Evolutionary conservation across 2,888 invertebrate species (phyloP).

Genomic region (Thumatha senex): DNA sequence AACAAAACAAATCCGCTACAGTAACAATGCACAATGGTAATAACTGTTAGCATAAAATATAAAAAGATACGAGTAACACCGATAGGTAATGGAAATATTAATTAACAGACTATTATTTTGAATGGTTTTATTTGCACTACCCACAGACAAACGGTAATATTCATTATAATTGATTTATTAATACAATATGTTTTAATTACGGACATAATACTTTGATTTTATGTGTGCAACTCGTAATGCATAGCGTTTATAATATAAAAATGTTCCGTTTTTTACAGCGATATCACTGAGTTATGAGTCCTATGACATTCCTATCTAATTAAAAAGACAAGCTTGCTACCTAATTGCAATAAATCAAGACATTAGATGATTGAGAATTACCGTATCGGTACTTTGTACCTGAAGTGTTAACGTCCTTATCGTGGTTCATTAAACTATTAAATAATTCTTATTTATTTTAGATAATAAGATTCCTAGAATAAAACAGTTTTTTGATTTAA

Average conservation of each 20-base stretch:
- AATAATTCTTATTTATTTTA: constrained; percentile 8
- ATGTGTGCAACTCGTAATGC: constrained; percentile 29
- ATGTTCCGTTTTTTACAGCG: constrained; percentile 34
- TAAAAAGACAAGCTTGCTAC: constrained; percentile 27
- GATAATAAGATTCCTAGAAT: too few species aligned
- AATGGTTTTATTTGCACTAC: constrained; percentile 45
- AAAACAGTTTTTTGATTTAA: too few species aligned
- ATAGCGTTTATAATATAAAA: constrained; percentile 37
- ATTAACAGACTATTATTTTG: constrained; percentile 42
- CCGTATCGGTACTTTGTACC: constrained; percentile 9
- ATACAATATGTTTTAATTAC: constrained; percentile 56
- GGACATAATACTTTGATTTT: constrained; percentile 42
- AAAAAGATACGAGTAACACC: constrained; percentile 29
- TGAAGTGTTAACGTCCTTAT: constrained; percentile 25
- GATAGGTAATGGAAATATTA: constrained; percentile 28
- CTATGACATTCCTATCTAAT: constrained; percentile 41
- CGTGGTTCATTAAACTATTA: constrained; percentile 24
- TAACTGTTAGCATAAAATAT: not conserved
- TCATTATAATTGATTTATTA: constrained; percentile 54
- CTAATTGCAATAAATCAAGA: constrained; percentile 31
- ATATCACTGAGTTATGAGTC: constrained; percentile 43
- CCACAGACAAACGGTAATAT: constrained; percentile 30
- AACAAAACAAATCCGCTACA: not conserved
- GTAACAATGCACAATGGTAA: constrained; percentile 4
- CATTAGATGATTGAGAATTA: constrained; percentile 26